Evolutionary conservation across 2,797 vertebrate species (phyloP).

Genomic region (Rhinichthys osculus): DNA sequence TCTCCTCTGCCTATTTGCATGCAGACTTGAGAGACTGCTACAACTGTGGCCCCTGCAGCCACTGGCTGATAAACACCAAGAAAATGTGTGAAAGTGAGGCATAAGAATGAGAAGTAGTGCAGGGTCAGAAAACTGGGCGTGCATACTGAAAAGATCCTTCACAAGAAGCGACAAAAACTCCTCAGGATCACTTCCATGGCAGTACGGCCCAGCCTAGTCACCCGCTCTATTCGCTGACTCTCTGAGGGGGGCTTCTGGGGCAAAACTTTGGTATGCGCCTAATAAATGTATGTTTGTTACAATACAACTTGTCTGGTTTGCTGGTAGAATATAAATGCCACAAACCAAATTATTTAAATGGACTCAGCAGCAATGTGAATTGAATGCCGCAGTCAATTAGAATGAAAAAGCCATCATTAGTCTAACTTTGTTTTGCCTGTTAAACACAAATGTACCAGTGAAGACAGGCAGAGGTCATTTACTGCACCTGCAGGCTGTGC

Average conservation of each 20-base stretch:
- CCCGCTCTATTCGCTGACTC: slow-evolving; percentile 49
- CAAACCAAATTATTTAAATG: slow-evolving; percentile 12
- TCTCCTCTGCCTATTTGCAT: slow-evolving; percentile 75
- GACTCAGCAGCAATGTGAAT: slow-evolving; percentile 18
- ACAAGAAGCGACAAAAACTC: slow-evolving; percentile 80
- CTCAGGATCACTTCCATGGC: slow-evolving; percentile 71
- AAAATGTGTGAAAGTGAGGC: slow-evolving; percentile 78
- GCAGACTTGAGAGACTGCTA: slow-evolving; percentile 74
- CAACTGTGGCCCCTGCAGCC: slow-evolving; percentile 76
- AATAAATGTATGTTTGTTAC: slow-evolving; percentile 46
- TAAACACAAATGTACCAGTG: slow-evolving; percentile 38
- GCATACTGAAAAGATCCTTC: slow-evolving; percentile 83
- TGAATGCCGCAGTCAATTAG: slow-evolving; percentile 38
- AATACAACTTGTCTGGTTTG: slow-evolving; percentile 14
- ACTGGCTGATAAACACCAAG: slow-evolving; percentile 75
- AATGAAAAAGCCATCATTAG: slow-evolving; percentile 55
- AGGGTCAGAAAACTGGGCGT: slow-evolving; percentile 71
- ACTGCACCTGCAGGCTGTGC: slow-evolving; percentile 58
- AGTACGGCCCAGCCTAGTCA: slow-evolving; percentile 49
- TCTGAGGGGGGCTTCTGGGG: slow-evolving; percentile 5
- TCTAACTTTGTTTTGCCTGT: slow-evolving; percentile 52
- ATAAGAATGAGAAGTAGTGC: slow-evolving; percentile 77
- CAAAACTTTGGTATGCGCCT: slow-evolving; percentile 34
- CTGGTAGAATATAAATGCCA: slow-evolving; percentile 29
- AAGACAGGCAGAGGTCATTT: slow-evolving; percentile 44